Conservation (phyloP, 1,140 invertebrate species). For the Aricia agestis region DNA sequence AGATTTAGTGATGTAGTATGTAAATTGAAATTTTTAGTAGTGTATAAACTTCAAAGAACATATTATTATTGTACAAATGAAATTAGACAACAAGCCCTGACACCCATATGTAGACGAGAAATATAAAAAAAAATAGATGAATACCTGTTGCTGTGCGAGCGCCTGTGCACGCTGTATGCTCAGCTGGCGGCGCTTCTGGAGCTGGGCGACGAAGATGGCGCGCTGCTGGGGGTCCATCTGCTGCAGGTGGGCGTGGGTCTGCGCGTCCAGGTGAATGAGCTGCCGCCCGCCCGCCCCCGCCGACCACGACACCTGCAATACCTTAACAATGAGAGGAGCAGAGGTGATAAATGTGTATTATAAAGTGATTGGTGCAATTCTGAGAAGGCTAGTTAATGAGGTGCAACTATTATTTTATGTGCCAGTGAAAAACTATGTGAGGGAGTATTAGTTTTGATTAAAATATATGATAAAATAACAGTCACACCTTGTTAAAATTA, state of each 20-base stretch:
- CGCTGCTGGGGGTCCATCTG: constrained; percentile 87
- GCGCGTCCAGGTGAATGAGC: constrained; percentile 85
- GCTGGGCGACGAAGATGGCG: constrained; percentile 85
- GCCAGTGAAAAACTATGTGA: background rate
- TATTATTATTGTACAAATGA: too few relatives aligned
- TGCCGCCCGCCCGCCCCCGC: constrained; percentile 74
- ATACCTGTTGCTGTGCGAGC: constrained; percentile 74
- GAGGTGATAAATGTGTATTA: constrained; percentile 15
- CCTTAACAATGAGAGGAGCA: constrained; percentile 22
- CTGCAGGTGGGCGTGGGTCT: constrained; percentile 88
- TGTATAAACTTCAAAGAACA: too few relatives aligned
- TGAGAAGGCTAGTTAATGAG: background rate
- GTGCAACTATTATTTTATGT: background rate
- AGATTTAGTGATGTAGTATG: too few relatives aligned
- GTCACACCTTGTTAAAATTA: background rate
- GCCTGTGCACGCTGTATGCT: constrained; percentile 63
- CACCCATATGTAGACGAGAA: too few relatives aligned
- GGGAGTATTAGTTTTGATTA: background rate
- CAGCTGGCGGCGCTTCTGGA: constrained; percentile 82
- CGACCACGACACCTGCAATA: constrained; percentile 63
- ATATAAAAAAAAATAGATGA: too few relatives aligned
- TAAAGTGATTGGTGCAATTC: background rate
- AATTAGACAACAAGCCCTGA: too few relatives aligned
- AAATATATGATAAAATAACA: background rate
- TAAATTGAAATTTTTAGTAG: too few relatives aligned